Percentiles rank a stretch among this genome's conserved stretches.
These are phyloP conservation scores for Solea senegalensis DNA, from an alignment of 2,113 vertebrate species.

Conservation along the genomic window DNA sequence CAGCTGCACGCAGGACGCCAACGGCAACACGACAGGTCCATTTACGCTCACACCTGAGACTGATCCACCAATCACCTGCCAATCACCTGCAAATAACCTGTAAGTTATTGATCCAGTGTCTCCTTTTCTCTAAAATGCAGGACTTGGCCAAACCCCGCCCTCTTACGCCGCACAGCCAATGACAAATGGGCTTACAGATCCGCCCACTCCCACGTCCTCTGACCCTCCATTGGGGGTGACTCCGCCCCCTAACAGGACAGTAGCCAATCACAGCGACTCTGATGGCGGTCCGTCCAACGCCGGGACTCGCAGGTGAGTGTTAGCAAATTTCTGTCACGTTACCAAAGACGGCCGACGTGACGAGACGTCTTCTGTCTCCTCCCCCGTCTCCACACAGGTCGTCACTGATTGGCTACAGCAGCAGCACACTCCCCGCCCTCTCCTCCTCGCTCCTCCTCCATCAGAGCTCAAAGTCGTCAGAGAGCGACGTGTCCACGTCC, in stretches of 20 bases:
- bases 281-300: constrained; percentile 45
- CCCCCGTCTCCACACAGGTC: constrained; percentile 53
- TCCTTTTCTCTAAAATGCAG: constrained; percentile 25
- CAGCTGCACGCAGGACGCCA: constrained; percentile 54
- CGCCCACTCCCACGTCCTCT: constrained; percentile 51
- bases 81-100: too few species aligned
- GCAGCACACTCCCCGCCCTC: constrained; percentile 72
- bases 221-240: constrained; percentile 36
- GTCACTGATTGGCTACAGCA: constrained; percentile 77
- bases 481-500: constrained; percentile 73
- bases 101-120: background rate
- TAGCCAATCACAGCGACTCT: constrained; percentile 65
- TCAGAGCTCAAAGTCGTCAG: constrained; percentile 75
- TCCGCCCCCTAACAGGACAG: constrained; percentile 28
- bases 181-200: constrained; percentile 55
- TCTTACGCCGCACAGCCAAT: constrained; percentile 60
- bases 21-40: constrained; percentile 56
- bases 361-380: too few species aligned
- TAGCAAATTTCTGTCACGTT: background rate
- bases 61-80: background rate
- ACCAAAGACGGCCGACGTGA: too few species aligned
- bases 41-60: background rate
- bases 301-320: constrained; percentile 58
- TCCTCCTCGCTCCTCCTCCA: constrained; percentile 63
- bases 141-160: constrained; percentile 43